Evolutionary conservation across 2,888 invertebrate species (phyloP).

Genomic region (Ephialtes manifestator): DNA sequence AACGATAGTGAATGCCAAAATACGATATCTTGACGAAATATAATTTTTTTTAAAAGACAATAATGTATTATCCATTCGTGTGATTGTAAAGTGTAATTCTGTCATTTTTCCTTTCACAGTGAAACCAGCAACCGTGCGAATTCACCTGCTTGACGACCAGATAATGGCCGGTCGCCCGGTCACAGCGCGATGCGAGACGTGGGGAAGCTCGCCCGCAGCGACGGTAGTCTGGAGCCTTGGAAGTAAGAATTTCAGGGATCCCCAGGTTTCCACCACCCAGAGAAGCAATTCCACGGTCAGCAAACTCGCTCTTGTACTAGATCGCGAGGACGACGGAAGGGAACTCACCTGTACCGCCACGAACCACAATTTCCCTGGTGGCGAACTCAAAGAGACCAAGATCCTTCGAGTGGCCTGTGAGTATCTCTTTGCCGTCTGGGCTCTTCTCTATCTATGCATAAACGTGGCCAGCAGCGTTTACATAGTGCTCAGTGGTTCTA

Average conservation of each 20-base stretch:
- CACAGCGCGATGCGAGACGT: constrained; percentile 92
- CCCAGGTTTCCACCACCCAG: constrained; percentile 88
- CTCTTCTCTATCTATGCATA: constrained; percentile 8
- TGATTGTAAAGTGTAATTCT: not conserved
- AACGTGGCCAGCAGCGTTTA: constrained; percentile 16
- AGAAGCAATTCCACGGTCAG: constrained; percentile 89
- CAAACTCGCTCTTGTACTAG: constrained; percentile 91
- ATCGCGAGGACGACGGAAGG: constrained; percentile 93
- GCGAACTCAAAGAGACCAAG: constrained; percentile 92
- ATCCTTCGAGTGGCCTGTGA: constrained; percentile 94
- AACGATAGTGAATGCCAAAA: no score
- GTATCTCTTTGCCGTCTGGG: constrained; percentile 84
- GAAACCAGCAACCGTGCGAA: constrained; percentile 92
- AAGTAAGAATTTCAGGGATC: constrained; percentile 89
- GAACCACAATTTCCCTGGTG: constrained; percentile 95
- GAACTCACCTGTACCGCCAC: constrained; percentile 94
- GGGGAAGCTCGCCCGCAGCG: constrained; percentile 94
- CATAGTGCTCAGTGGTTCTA: constrained; percentile 5
- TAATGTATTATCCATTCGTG: not conserved
- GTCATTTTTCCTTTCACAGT: constrained; percentile 87
- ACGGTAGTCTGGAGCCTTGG: constrained; percentile 94
- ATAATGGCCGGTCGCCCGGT: constrained; percentile 92
- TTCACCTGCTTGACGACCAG: constrained; percentile 90
- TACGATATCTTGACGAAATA: no score
- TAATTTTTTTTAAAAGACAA: no score